Conservation (phyloP, 2,113 vertebrate genomes). For the Megaceryle maxima region DNA sequence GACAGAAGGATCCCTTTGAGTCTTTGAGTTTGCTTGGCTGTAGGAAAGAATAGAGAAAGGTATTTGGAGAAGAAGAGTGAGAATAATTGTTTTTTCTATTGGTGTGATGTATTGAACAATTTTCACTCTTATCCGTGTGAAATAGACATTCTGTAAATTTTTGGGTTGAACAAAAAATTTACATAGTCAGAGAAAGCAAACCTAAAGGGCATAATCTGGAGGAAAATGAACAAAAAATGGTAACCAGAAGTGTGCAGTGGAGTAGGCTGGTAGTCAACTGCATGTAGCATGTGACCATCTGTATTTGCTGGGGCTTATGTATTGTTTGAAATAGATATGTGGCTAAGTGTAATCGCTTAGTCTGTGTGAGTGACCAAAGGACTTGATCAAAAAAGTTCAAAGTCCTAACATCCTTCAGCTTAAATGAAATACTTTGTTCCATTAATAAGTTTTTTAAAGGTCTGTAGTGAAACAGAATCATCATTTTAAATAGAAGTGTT, state of each 20-base stretch:
- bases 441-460: background rate
- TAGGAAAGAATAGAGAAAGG: background rate
- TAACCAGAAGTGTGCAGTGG: background rate
- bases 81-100: background rate
- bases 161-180: background rate
- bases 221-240: background rate
- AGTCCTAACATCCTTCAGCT: background rate
- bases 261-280: background rate
- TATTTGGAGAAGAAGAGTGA: conserved; percentile 12
- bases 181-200: background rate
- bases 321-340: background rate
- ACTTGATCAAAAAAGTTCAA: background rate
- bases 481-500: background rate
- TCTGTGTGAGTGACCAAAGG: background rate
- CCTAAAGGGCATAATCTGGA: background rate
- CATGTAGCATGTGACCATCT: fast-evolving
- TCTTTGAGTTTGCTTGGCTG: background rate
- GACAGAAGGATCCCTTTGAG: conserved; percentile 30
- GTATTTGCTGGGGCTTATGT: background rate
- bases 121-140: background rate
- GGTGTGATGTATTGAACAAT: background rate
- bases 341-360: background rate
- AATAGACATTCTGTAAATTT: background rate
- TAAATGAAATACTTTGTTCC: background rate
- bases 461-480: background rate